Base-by-base conservation (phyloP, 2,113 vertebrate species). In the Tursiops truncatus region DNA sequence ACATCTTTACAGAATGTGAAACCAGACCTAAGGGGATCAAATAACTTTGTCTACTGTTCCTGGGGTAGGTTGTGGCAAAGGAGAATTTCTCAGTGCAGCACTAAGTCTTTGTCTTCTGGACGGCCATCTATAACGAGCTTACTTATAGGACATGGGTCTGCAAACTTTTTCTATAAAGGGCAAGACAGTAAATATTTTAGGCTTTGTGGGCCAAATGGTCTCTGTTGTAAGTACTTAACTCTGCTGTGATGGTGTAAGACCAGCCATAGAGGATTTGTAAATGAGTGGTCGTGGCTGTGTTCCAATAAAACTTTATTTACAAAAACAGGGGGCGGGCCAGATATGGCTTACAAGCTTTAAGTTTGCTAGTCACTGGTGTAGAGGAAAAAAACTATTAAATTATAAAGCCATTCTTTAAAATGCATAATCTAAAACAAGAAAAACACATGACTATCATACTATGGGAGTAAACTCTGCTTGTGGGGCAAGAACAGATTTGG, bases 271-370 rank as follows among this genome's bases (percentile, higher is more conserved):
- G 36, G 62, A 94, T 81, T 50, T 63, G 12, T 90, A 88, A 83
- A 62, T 18, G 47, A 68, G 62, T 26, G 36, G n/a, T 5, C 28
- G 14, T 83, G 44, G 41, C 41, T 90, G 18, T 14, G 5, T 90
- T 71, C 15, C 41, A 71, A 67, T 65, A 95, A 74, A 91, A 84
- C 79, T 97, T 94, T 87, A 95, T 79, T 96, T 91, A 85, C 15
- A 88, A 91, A 91, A 88, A 47, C 5, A 41, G 41, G 18, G 10
- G 9, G 33, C 62, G 23, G 73, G 36, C 18, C 36, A 76, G 36
- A 44, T 80, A 81, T 77, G 60, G 44, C 23, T 85, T n/a, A 67
- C 20, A 91, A 89, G 18, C 50, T 76, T 76, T 28, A 58, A 76
- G 36, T 76, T 77, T 80, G 28, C 33, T 81, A 44, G 47, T 44